Evolutionary conservation across 2,888 invertebrate genomes (phyloP), one percentile per base, ranked within the genome.

Genomic region (Acronicta psi): DNA sequence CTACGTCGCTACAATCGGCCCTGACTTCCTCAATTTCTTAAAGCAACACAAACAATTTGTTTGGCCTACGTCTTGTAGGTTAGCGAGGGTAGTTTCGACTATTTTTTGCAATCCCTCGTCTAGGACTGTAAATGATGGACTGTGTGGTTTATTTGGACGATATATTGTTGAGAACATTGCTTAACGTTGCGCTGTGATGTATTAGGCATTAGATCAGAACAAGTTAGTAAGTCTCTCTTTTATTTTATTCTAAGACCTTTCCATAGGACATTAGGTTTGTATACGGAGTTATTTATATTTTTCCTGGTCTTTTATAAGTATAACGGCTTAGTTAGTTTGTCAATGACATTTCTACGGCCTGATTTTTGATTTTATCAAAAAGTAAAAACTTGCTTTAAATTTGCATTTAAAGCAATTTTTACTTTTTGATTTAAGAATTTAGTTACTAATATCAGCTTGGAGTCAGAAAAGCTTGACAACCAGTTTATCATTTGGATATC

Each of bases 21-120:
- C 41, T 52, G 70, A 60, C 70, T 73, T 70, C 70, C 73, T 54
- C 74, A 73, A 75, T 73, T 57, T 65, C 75, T 75, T 67, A 70
- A 40, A 59, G 62, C 38, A 59, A 63, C 57, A 73, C 57, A 73
- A 71, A 63, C 74, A 57, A 75, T 76, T 76, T 67, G 60, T 74
- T 73, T 72, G 62, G 52, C 50, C 51, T 59, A 31, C 63, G 55
- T 63, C 51, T 64, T 61, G 42, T 18, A 37, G 40, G 47, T 54
- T 25, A 36, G 29, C 11, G 29, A n/a, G 59, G 38, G 42, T 57
- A 41, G 16, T 43, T 43, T 50, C 59, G 44, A 52, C 23, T 53
- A 54, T 67, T 75, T 76, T 73, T 75, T 71, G 63, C 58, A 47
- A 63, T 54, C 68, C 61, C 59, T 47, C 38, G 17, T 17, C 20